These are phyloP conservation scores for Chelmon rostratus DNA, from an alignment of 2,797 vertebrate species.

Conservation along the genomic window DNA sequence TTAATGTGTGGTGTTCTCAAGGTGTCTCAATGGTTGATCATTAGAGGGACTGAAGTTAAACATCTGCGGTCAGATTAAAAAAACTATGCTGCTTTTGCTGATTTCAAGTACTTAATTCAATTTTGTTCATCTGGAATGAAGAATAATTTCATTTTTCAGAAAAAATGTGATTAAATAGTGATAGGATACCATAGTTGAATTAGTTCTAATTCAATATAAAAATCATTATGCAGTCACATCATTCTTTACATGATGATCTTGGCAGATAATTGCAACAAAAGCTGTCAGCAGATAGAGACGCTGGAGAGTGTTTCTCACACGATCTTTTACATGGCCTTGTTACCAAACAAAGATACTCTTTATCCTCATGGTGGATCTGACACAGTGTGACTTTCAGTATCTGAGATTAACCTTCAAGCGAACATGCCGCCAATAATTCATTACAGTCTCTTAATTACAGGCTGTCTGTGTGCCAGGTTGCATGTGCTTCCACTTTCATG, in stretches of 20 bases:
- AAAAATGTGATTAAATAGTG: too few species aligned
- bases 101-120: constrained; percentile 5
- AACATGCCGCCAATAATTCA: constrained; percentile 23
- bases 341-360: constrained; percentile 29
- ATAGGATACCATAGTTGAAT: too few species aligned
- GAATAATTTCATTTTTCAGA: not conserved
- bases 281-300: not conserved
- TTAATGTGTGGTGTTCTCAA: too few species aligned
- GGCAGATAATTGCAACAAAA: constrained; percentile 17
- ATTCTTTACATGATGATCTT: constrained; percentile 17
- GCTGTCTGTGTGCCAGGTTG: constrained; percentile 18
- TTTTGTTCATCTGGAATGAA: not conserved
- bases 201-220: not conserved
- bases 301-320: not conserved
- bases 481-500: constrained; percentile 4
- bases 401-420: constrained; percentile 20
- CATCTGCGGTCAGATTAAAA: constrained; percentile 5
- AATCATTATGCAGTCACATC: not conserved
- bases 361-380: constrained; percentile 5
- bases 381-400: constrained; percentile 22
- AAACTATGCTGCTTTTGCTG: not conserved
- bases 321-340: constrained; percentile 6
- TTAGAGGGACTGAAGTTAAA: too few species aligned
- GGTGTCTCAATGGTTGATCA: too few species aligned
- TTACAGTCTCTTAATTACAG: constrained; percentile 18